phyloP scores from a whole-genome alignment of 2,113 vertebrate species.

The Genyomyrus donnyi region DNA sequence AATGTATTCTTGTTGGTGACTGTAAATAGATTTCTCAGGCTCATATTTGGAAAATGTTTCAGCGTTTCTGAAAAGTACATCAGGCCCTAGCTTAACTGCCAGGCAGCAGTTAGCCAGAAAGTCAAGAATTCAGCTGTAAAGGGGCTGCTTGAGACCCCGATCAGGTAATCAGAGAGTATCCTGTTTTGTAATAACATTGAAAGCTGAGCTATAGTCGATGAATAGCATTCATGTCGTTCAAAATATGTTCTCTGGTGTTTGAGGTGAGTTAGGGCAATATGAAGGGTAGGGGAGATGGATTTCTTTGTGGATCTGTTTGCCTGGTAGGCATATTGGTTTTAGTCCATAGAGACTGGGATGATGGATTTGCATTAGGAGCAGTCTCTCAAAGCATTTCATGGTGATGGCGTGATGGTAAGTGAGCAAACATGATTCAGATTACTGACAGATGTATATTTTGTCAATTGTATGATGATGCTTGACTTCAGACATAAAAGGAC shows the following conservation, averaged over 20 bases:
- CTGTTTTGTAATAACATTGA: not conserved
- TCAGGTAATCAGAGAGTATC: not conserved
- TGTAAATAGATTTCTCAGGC: not conserved
- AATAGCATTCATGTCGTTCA: not conserved
- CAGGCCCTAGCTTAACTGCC: not conserved
- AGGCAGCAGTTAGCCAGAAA: not conserved
- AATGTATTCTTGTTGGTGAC: not conserved
- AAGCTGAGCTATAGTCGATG: not conserved
- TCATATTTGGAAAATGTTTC: not conserved
- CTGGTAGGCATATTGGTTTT: not conserved
- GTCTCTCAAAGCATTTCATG: not conserved
- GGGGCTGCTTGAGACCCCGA: not conserved
- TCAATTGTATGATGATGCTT: not conserved
- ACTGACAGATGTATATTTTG: not conserved
- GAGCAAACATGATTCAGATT: not conserved
- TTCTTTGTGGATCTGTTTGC: not conserved
- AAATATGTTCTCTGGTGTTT: not conserved
- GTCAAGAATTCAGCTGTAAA: not conserved
- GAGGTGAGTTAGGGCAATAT: not conserved
- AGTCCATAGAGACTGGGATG: not conserved
- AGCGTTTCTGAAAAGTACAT: not conserved
- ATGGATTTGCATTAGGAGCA: not conserved
- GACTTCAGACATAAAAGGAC: not conserved
- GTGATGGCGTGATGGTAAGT: not conserved
- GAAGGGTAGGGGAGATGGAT: not conserved